Evolutionary conservation across 2,888 invertebrate genomes (phyloP), one percentile per base, ranked within the genome.

Genomic region (Scaeva pyrastri): DNA sequence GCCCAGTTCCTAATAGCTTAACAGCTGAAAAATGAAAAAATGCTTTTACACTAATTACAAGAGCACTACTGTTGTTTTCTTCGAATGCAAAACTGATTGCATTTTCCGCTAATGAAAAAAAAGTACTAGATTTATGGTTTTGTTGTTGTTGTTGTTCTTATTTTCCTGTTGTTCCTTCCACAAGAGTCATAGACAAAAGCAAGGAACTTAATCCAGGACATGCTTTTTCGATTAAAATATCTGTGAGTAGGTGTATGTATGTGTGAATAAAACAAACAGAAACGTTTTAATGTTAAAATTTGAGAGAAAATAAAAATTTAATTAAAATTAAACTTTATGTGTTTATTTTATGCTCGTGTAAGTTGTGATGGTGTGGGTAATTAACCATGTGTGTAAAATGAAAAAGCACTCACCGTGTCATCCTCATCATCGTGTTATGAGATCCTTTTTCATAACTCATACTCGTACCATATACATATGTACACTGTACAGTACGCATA

Each of bases 41-140:
- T 64, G 56, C 84, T 84, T 79, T 84, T 75, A 84, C 84, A 84
- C 79, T 84, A 84, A 84, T 84, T 84, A 79, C 84, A 84, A 64
- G 71, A 64, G 74, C 45, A 71, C 50, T 75, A 75, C 75, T 84
- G 79, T 75, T 75, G 83, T 66, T 66, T 64, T 43, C 64, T 45
- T 64, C 45, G 62, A 77, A 83, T 82, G 78, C 70, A 83, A 75
- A 72, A 70, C 78, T 74, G 78, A 83, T 83, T 83, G 83, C 78
- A 83, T 83, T 78, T 64, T 45, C 73, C 78, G 62, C 48, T 83
- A 78, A 83, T 78, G 83, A 78, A 83, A 83, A 74, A 31, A 2
- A 31, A 31, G 31, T 7, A 64, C 50, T 68, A 83, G 43, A 78
- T 82, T 82, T 77, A 77, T 68, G 41, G 76, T 60, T 64, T 56